phyloP scores from a whole-genome alignment of 2,113 vertebrate genomes.

The Syrrhaptes paradoxus region DNA sequence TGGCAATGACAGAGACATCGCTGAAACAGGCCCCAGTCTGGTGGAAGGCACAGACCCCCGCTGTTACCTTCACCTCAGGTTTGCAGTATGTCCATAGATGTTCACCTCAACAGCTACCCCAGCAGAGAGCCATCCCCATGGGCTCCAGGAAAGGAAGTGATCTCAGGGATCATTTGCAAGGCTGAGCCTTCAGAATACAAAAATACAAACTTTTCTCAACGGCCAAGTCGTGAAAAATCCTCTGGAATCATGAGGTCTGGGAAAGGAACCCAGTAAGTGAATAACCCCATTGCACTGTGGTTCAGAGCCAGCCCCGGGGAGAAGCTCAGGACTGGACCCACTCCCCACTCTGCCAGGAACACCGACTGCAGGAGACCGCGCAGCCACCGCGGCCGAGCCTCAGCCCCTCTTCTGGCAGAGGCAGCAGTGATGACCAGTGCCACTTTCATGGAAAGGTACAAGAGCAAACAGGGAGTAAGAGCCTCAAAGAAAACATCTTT shows the following conservation, averaged over 20 bases:
- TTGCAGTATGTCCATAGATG: not conserved
- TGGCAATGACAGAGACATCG: not conserved
- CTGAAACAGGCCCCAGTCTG: not conserved
- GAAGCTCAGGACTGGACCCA: not conserved
- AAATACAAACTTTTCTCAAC: not conserved
- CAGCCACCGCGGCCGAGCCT: not conserved
- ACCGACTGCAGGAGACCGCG: not conserved
- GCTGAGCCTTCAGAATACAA: not conserved
- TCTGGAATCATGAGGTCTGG: not conserved
- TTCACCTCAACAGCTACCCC: not conserved
- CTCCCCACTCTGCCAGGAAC: not conserved
- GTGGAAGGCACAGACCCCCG: not conserved
- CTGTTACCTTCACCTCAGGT: not conserved
- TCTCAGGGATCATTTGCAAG: not conserved
- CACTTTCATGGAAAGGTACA: not conserved
- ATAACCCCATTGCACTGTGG: not conserved
- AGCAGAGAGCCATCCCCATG: not conserved
- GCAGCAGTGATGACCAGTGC: not conserved
- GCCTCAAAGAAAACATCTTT: not conserved
- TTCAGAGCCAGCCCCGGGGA: not conserved
- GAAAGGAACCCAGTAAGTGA: not conserved
- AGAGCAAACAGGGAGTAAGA: not conserved
- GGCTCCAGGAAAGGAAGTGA: not conserved
- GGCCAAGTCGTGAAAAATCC: not conserved
- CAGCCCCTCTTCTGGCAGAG: not conserved